A percentile compares a stretch with the other conserved stretches of the same genome.
Evolutionary conservation across 1,140 invertebrate species (phyloP).

Genomic region (Thrips palmi): DNA sequence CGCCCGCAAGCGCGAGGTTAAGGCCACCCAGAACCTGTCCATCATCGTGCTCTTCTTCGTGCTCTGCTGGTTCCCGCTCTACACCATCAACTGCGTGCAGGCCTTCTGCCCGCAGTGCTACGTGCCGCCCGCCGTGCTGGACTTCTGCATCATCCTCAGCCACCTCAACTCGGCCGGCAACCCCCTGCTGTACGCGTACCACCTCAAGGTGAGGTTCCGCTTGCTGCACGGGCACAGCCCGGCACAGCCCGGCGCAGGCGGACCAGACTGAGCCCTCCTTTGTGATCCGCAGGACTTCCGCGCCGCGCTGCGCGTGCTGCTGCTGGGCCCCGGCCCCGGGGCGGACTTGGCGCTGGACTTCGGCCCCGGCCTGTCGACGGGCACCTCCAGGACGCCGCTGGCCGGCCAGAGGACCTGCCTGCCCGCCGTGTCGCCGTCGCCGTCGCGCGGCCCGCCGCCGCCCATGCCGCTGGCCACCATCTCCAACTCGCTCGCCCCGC

Average conservation of each 20-base stretch:
- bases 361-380: no score
- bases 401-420: no score
- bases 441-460: no score
- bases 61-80: constrained; percentile 80
- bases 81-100: constrained; percentile 76
- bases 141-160: constrained; percentile 70
- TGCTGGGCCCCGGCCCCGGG: no score
- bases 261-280: no score
- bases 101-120: constrained; percentile 52
- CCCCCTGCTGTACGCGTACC: constrained; percentile 75
- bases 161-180: constrained; percentile 80
- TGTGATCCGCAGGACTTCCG: no score
- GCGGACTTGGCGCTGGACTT: no score
- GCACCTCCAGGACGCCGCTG: no score
- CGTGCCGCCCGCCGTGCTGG: constrained; percentile 45
- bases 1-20: constrained; percentile 67
- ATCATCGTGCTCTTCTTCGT: constrained; percentile 85
- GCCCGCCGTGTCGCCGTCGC: no score
- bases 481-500: no score
- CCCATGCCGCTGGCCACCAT: no score
- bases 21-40: constrained; percentile 76
- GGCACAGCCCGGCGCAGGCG: constrained; percentile 1
- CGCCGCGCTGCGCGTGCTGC: no score
- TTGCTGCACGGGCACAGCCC: constrained; percentile 32
- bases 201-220: constrained; percentile 69